A percentile compares a stretch with the other conserved stretches of the same genome.
Conservation (phyloP, 2,797 vertebrate genomes). For the Melanotaenia boesemani region DNA sequence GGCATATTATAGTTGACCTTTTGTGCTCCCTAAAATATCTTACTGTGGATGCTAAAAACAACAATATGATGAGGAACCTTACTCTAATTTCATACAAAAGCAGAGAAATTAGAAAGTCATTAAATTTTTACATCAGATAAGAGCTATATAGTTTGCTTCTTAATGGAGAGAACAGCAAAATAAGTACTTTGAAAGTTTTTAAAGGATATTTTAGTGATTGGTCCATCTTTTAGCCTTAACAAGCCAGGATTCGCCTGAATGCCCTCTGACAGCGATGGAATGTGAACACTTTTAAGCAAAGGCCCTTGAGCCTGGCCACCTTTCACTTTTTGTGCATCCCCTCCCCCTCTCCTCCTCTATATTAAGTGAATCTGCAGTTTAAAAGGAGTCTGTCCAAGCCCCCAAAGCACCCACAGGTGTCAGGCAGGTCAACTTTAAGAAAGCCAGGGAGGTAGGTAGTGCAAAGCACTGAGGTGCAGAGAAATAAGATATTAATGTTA, state of each 20-base stretch:
- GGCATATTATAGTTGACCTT: slow-evolving; percentile 75
- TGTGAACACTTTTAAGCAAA: slow-evolving; percentile 79
- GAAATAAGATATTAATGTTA: slow-evolving; percentile 4
- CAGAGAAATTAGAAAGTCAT: background rate
- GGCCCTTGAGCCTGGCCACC: slow-evolving; percentile 80
- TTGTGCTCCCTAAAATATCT: slow-evolving; percentile 51
- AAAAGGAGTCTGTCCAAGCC: slow-evolving; percentile 62
- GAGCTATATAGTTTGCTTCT: background rate
- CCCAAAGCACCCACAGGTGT: slow-evolving; percentile 77
- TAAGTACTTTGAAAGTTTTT: slow-evolving; percentile 2
- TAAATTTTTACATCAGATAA: background rate
- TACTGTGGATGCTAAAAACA: slow-evolving; percentile 49
- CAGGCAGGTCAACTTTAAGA: slow-evolving; percentile 40
- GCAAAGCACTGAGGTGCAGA: background rate
- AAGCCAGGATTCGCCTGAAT: slow-evolving; percentile 80
- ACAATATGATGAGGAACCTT: slow-evolving; percentile 32
- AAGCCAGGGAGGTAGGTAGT: slow-evolving; percentile 5
- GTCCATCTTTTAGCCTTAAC: slow-evolving; percentile 62
- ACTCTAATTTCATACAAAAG: background rate
- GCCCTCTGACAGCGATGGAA: slow-evolving; percentile 83
- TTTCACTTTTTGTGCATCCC: slow-evolving; percentile 72
- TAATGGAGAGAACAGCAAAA: background rate
- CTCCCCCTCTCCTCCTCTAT: slow-evolving; percentile 42
- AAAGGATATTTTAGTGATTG: slow-evolving; percentile 37
- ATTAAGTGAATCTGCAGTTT: slow-evolving; percentile 70